Evolutionary conservation across 2,797 vertebrate species (phyloP), one percentile per base, ranked within the genome.

Genomic region (Denticeps clupeoides): DNA sequence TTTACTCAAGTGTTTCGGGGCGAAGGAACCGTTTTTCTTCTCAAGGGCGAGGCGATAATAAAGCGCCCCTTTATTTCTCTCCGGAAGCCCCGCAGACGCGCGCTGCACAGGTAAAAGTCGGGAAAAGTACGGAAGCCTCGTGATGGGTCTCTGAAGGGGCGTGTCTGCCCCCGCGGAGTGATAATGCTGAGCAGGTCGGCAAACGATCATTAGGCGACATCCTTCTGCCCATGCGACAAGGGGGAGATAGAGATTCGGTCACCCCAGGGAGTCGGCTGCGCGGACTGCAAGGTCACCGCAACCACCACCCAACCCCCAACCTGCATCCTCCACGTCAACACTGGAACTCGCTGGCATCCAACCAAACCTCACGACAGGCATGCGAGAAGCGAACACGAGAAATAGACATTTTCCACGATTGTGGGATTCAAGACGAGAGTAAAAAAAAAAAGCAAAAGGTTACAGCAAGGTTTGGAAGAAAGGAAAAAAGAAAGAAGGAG

Each of bases 21-120:
- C 28, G 38, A 24, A 49, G 47, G 41, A 41, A 44, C 19, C 56
- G 21, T 56, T 64, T 54, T 47, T 54, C 21, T 29, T 28, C 51
- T 53, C 63, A 73, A 78, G 72, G 74, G 59, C 59, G 35, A 58
- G 61, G 54, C 27, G 46, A 33, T 49, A 18, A 25, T 49, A 11
- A 27, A 33, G 21, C 45, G 38, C 18, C 18, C 19, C 15, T 18
- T 13, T 1, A 23, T 27, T 12, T 29, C 11, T 4, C 28, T 13
- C 10, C 5, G 4, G 43, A 56, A 47, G 5, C n/a, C 19, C n/a
- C 9, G 18, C n/a, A n/a, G n/a, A n/a, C n/a, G n/a, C n/a, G n/a
- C n/a, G n/a, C n/a, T n/a, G n/a, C n/a, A n/a, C n/a, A n/a, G n/a
- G n/a, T n/a, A n/a, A n/a, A n/a, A n/a, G n/a, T n/a, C n/a, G n/a